Evolutionary conservation across 2,888 invertebrate species (phyloP).

Genomic region (Netelia melanura): DNA sequence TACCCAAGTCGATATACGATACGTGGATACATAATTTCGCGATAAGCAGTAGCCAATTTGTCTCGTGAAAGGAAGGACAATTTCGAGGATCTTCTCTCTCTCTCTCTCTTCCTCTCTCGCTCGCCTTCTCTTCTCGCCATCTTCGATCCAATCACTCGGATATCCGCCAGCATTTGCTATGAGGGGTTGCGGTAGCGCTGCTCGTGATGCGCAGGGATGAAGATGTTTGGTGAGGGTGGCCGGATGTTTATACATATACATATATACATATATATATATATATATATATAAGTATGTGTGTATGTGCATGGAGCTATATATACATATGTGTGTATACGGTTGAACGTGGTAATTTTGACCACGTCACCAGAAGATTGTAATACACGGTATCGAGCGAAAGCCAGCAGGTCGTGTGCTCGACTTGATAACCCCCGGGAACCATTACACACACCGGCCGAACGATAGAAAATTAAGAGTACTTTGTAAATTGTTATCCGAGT

Average conservation of each 20-base stretch:
- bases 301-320: no score
- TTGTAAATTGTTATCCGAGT: no score
- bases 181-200: constrained; percentile 37
- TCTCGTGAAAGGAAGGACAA: no score
- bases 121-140: constrained; percentile 38
- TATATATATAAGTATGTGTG: no score
- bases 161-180: constrained; percentile 68
- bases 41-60: no score
- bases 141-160: constrained; percentile 67
- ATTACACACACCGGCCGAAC: no score
- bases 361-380: constrained; percentile 28
- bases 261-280: background rate
- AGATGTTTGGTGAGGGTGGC: constrained; percentile 1
- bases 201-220: constrained; percentile 5
- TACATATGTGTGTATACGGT: no score
- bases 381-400: constrained; percentile 6
- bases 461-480: no score
- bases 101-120: constrained; percentile 1
- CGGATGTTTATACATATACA: constrained; percentile 24
- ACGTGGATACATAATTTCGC: no score
- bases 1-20: no score
- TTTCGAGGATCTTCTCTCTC: no score
- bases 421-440: no score
- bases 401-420: constrained; percentile 5
- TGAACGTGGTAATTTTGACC: constrained; percentile 24